Evolutionary conservation across 2,797 vertebrate genomes (phyloP).

Genomic region (Percopsis omiscomaycus): DNA sequence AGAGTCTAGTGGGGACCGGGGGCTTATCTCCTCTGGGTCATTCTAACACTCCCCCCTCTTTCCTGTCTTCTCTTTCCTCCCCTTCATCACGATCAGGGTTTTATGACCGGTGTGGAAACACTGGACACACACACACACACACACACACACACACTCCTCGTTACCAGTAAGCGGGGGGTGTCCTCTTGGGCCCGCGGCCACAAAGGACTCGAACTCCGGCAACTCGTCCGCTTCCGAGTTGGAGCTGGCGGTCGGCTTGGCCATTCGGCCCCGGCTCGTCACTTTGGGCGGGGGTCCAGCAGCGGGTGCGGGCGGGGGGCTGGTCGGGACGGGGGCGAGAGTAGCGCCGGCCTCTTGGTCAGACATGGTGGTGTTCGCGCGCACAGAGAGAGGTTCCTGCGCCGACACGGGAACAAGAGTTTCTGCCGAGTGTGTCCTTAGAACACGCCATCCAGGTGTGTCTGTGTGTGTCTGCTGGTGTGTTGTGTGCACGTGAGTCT

Average conservation of each 20-base stretch:
- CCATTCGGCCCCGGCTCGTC: conserved; percentile 77
- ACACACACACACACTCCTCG: neutral
- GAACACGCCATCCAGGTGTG: neutral
- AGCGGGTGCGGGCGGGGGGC: conserved; percentile 33
- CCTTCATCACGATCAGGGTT: neutral
- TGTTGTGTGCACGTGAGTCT: conserved; percentile 1
- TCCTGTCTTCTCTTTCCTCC: neutral
- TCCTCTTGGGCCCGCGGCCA: conserved; percentile 75
- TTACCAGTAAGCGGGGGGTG: neutral
- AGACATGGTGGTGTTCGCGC: conserved; percentile 20
- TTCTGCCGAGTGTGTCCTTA: conserved; percentile 2
- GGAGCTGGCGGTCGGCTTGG: conserved; percentile 75
- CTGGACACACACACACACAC: conserved; percentile 3
- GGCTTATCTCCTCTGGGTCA: conserved; percentile 30
- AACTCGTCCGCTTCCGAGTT: conserved; percentile 80
- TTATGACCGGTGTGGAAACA: neutral
- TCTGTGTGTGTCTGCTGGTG: conserved; percentile 7
- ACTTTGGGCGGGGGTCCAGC: conserved; percentile 45
- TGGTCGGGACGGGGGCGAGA: conserved; percentile 9
- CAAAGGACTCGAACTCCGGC: conserved; percentile 82
- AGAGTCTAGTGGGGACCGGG: conserved; percentile 9
- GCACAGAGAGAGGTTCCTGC: neutral
- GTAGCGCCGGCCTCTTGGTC: conserved; percentile 25
- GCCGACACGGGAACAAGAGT: neutral
- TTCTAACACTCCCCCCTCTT: neutral